Conservation (phyloP, 2,113 vertebrate species). For the Chiloscyllium plagiosum region DNA sequence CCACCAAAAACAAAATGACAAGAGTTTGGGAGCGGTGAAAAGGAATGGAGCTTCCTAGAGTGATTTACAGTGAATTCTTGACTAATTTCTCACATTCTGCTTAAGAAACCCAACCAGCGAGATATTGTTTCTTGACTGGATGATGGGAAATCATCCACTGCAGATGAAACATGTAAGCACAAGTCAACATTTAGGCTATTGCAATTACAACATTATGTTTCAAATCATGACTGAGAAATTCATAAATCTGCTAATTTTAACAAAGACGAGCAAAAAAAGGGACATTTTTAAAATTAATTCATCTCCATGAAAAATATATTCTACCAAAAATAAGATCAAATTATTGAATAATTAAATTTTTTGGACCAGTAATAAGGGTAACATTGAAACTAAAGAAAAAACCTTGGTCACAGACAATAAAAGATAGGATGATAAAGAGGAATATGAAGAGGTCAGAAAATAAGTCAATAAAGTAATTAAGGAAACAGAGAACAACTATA, state of each 20-base stretch:
- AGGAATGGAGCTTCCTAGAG: background rate
- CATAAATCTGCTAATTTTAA: background rate
- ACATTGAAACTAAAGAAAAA: background rate
- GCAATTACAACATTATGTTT: background rate
- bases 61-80: background rate
- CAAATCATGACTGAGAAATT: background rate
- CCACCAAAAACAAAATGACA: background rate
- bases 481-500: background rate
- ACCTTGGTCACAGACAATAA: background rate
- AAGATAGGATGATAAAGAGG: background rate
- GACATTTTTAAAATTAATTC: too few species aligned
- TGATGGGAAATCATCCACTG: background rate
- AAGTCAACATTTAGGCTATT: background rate
- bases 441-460: background rate
- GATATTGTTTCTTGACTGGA: background rate
- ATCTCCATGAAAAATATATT: background rate
- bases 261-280: background rate
- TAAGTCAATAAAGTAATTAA: background rate
- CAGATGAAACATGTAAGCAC: background rate
- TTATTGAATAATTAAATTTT: background rate
- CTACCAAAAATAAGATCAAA: background rate
- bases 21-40: background rate
- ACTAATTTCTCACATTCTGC: background rate
- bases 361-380: background rate
- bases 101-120: background rate